Evolutionary conservation across 1,140 invertebrate species (phyloP), one percentile per base, ranked within the genome.

Genomic region (Hycleus phaleratus): DNA sequence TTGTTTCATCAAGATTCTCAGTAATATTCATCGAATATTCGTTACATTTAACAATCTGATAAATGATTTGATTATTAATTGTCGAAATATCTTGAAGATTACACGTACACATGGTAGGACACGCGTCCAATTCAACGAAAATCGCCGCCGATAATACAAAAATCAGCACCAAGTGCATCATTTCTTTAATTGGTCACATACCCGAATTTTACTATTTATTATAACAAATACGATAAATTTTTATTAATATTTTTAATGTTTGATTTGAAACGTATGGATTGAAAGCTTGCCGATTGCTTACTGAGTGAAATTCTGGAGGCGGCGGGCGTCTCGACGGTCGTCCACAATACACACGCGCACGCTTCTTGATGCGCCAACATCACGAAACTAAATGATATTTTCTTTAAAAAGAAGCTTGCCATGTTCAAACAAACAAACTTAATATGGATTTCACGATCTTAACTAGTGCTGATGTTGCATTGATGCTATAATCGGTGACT

Each of bases 81-180:
- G 52, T 18, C 40, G 51, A 9, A n/a, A 38, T 18, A 18, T 18
- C 18, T 18, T 18, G 18, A 18, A 18, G 18, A 18, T 18, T 18
- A 55, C 67, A 68, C 43, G 49, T 52, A 50, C 63, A 67, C 60
- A 58, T 62, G 42, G 38, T 50, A 11, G 63, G 63, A 61, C 61
- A 66, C 12, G 46, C 54, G 46, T 26, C 52, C 53, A 49, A 18
- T 18, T 18, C 18, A 18, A 18, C 18, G 18, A 18, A 18, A 18
- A 18, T 43, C 39, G 45, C 49, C 49, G 54, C 45, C 18, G 45
- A 25, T 26, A 61, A 39, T 47, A 56, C 54, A 38, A 64, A 47
- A 58, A 58, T 11, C 26, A 58, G 40, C 52, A 58, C 40, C 32
- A 64, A 48, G 52, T 56, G 46, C 52, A 51, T 39, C 59, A 54